These are phyloP conservation scores for Kudoa iwatai DNA, from an alignment of 30 jellyfish, hydroid and myxozoan genomes.

Conservation along the genomic window DNA sequence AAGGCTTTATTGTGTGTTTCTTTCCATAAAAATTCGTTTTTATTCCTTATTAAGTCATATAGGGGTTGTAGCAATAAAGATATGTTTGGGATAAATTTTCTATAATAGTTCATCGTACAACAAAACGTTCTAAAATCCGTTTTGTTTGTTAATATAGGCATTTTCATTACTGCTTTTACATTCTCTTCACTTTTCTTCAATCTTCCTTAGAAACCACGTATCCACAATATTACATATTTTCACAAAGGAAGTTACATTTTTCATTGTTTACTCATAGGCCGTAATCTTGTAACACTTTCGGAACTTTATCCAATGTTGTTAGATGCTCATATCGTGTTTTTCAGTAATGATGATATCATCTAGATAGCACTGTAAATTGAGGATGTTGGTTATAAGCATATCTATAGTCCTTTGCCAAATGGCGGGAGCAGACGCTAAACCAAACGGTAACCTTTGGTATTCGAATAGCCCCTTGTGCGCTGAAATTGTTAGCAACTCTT, in stretches of 20 bases:
- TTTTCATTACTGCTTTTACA: constrained; percentile 5
- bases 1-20: constrained; percentile 4
- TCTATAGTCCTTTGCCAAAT: constrained; percentile 6
- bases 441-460: constrained; percentile 11
- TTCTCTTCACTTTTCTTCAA: constrained; percentile 1
- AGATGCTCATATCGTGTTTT: constrained; percentile 4
- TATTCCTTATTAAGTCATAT: constrained; percentile 2
- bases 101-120: constrained; percentile 7
- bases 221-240: constrained; percentile 6
- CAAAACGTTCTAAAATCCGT: constrained; percentile 4
- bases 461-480: constrained; percentile 6
- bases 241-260: constrained; percentile 5
- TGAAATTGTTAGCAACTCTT: constrained; percentile 5
- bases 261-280: background rate
- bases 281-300: constrained; percentile 1
- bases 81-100: constrained; percentile 3
- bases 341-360: constrained; percentile 9
- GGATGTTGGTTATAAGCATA: constrained; percentile 2
- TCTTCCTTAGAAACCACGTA: constrained; percentile 3
- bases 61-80: constrained; percentile 5
- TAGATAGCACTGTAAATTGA: constrained; percentile 1
- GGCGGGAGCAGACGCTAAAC: constrained; percentile 20
- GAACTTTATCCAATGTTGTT: constrained; percentile 1
- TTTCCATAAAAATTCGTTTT: constrained; percentile 4
- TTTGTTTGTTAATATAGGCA: constrained; percentile 5